Evolutionary conservation across 2,888 invertebrate species (phyloP).

Genomic region (Hypselothyrea guttata): DNA sequence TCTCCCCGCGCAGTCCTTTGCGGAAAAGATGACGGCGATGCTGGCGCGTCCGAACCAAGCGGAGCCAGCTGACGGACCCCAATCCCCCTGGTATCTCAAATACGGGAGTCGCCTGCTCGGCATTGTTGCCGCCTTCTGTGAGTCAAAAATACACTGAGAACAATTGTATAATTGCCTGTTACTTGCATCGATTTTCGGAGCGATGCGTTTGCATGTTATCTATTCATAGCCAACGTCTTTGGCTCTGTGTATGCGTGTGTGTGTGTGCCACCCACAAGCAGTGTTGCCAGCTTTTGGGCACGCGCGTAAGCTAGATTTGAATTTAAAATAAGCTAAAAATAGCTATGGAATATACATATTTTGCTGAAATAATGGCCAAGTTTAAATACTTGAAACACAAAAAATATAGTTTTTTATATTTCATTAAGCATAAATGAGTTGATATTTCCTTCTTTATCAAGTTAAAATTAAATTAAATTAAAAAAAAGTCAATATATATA

Average conservation of each 20-base stretch:
- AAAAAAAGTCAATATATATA: too few relatives aligned
- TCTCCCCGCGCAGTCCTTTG: constrained; percentile 82
- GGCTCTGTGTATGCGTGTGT: constrained; percentile 34
- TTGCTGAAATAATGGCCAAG: too few relatives aligned
- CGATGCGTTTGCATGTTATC: constrained; percentile 59
- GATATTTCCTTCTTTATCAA: too few relatives aligned
- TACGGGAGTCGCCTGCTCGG: constrained; percentile 92
- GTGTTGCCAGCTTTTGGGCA: too few relatives aligned
- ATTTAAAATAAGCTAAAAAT: too few relatives aligned
- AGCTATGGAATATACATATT: too few relatives aligned
- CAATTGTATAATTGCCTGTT: constrained; percentile 16
- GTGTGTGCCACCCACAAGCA: constrained; percentile 45
- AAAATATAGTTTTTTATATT: too few relatives aligned
- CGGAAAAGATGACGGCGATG: constrained; percentile 90
- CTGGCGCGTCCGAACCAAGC: constrained; percentile 89
- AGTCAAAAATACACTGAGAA: constrained; percentile 81
- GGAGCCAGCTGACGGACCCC: constrained; percentile 89
- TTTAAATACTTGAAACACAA: too few relatives aligned
- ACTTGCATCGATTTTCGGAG: constrained; percentile 78
- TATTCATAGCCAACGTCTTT: constrained; percentile 38
- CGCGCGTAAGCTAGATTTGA: too few relatives aligned
- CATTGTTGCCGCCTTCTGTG: constrained; percentile 92
- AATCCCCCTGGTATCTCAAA: constrained; percentile 95
- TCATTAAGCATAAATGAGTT: too few relatives aligned
- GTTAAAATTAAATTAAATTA: too few relatives aligned